phyloP scores from a whole-genome alignment of 37 sponge, comb jelly and placozoan species.

The Haliclona indistincta region DNA sequence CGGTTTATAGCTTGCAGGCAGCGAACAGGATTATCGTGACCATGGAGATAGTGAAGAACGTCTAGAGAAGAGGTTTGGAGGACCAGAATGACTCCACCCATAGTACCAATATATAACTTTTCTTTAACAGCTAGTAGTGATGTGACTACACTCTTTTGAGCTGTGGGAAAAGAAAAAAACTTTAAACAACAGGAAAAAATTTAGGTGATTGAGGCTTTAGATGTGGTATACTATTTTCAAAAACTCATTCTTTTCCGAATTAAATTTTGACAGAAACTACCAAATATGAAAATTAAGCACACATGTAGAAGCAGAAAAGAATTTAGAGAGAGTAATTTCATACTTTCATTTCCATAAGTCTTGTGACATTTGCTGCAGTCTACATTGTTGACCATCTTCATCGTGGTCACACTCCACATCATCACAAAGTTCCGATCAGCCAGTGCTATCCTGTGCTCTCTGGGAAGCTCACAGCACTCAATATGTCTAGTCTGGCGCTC shows the following conservation, averaged over 20 bases:
- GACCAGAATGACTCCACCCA: conserved; percentile 37
- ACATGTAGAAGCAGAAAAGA: not conserved
- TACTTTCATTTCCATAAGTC: conserved; percentile 6
- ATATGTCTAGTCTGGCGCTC: not conserved
- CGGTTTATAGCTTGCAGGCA: conserved; percentile 12
- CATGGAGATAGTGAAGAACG: conserved; percentile 13
- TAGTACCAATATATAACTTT: conserved; percentile 37
- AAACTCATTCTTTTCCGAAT: not conserved
- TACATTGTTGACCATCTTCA: not conserved
- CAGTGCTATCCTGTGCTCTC: conserved; percentile 9
- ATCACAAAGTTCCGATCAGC: conserved; percentile 25
- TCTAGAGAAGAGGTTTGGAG: not conserved
- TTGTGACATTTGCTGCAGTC: conserved; percentile 15
- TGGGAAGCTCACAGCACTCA: not conserved
- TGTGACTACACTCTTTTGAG: conserved; percentile 16
- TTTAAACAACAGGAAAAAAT: too few relatives aligned
- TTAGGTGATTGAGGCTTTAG: too few relatives aligned
- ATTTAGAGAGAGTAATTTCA: not conserved
- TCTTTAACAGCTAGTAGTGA: conserved; percentile 19
- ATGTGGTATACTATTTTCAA: too few relatives aligned
- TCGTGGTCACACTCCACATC: conserved; percentile 6
- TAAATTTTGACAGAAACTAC: not conserved
- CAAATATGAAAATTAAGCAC: too few relatives aligned
- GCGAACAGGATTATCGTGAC: conserved; percentile 18
- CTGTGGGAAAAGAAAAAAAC: not conserved